These are phyloP conservation scores for Aphis gossypii DNA, from an alignment of 1,140 invertebrate genomes.

Conservation along the genomic window DNA sequence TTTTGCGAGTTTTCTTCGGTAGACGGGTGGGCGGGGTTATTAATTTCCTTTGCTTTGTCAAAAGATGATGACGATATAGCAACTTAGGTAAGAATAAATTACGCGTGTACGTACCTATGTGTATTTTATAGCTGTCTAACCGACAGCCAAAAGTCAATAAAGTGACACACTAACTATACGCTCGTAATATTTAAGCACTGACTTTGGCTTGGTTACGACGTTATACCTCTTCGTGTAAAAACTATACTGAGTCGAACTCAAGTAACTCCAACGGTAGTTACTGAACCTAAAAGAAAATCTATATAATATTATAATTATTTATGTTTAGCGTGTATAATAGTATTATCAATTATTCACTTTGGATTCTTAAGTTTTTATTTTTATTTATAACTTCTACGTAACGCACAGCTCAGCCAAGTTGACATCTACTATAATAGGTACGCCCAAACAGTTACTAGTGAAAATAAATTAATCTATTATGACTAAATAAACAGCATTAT, in stretches of 20 bases:
- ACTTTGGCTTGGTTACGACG: no score
- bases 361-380: no score
- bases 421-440: no score
- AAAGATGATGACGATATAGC: not conserved
- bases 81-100: not conserved
- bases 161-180: not conserved
- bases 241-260: not conserved
- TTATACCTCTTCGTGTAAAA: not conserved
- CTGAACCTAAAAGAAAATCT: no score
- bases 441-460: no score
- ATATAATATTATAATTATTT: no score
- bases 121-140: not conserved
- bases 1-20: not conserved
- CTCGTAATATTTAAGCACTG: not conserved
- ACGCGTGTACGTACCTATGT: not conserved
- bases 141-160: not conserved
- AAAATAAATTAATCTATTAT: no score
- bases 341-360: no score
- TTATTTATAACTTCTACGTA: no score
- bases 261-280: not conserved
- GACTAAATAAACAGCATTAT: no score
- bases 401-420: no score
- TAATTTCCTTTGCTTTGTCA: not conserved
- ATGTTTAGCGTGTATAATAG: no score
- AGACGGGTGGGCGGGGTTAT: not conserved